Conservation (phyloP, 1,140 invertebrate species). For the Drosophila sp. region DNA sequence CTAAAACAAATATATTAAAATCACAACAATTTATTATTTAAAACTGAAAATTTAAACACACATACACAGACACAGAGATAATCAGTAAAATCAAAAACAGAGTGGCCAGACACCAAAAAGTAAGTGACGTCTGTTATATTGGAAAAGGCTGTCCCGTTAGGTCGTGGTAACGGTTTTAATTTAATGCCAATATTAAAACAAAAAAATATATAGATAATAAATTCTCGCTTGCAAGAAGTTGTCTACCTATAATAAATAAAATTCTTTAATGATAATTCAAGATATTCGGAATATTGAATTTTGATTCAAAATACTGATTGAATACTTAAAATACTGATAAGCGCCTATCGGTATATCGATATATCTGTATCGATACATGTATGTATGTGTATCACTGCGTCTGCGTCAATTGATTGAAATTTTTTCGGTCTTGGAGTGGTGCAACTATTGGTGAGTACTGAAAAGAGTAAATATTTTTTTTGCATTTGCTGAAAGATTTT, state of each 20-base stretch:
- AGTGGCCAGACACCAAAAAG: conserved; percentile 3
- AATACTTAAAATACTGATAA: not conserved
- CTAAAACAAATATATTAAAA: not conserved
- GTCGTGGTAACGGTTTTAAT: not conserved
- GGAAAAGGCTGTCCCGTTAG: not conserved
- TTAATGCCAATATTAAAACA: not conserved
- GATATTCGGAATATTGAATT: too few species aligned
- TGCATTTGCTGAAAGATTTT: not conserved
- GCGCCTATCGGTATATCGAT: not conserved
- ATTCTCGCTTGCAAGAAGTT: too few species aligned
- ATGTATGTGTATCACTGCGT: conserved; percentile 3
- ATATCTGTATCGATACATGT: too few species aligned
- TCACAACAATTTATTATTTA: not conserved
- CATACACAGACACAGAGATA: conserved; percentile 3
- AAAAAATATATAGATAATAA: not conserved
- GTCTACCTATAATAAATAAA: too few species aligned
- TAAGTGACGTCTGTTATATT: not conserved
- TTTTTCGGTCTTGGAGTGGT: not conserved
- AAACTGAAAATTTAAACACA: conserved; percentile 9
- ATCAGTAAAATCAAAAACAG: not conserved
- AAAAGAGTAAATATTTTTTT: not conserved
- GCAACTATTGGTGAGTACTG: not conserved
- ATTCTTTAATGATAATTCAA: too few species aligned
- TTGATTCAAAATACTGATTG: not conserved
- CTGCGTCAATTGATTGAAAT: conserved; percentile 10